Evolutionary conservation across 2,888 invertebrate genomes (phyloP), one percentile per base, ranked within the genome.

Genomic region (Orchesella flavescens): DNA sequence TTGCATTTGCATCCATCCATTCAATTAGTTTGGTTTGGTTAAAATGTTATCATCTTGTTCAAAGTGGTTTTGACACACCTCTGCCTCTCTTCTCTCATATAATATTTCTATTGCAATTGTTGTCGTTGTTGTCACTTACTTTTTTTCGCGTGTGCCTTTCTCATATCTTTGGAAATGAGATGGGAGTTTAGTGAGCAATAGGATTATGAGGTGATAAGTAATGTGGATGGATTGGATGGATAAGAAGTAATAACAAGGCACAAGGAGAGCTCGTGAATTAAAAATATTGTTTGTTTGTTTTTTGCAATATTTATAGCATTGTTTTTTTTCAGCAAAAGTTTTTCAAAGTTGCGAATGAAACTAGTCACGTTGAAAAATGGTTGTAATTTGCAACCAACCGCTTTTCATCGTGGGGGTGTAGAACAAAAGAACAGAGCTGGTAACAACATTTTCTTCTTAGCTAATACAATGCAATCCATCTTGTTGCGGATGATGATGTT

Each of bases 391-490:
- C 17, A n/a, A 71, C 19, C 21, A 57, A 49, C 13, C 9, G 49
- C 49, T n/a, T n/a, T n/a, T 66, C 66, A 19, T 65, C 43, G 66
- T 66, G 66, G 66, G 68, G 68, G 68, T 68, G 68, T 65, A 65
- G 3, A 34, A 34, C 34, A 34, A 34, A 34, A n/a, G 3, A 34
- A 34, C 2, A 34, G 34, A 34, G 7, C 34, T 34, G 34, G 34
- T 34, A 34, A 34, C 34, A 34, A 34, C 17, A 9, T 12, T 59
- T 19, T 61, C 21, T 12, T 24, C 12, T 61, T 61, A 4, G 24
- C 43, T 65, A 17, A 65, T 43, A 17, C 10, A 13, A 34, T 34
- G 34, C 34, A 34, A 34, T 34, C 34, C 34, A 34, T 34, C 34
- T 34, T 34, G 3, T 34, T 34, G 34, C 34, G 34, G 34, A 7